A percentile compares a stretch with the other conserved stretches of the same genome.
These are phyloP conservation scores for Dicycla oo DNA, from an alignment of 2,888 invertebrate species.

Conservation along the genomic window DNA sequence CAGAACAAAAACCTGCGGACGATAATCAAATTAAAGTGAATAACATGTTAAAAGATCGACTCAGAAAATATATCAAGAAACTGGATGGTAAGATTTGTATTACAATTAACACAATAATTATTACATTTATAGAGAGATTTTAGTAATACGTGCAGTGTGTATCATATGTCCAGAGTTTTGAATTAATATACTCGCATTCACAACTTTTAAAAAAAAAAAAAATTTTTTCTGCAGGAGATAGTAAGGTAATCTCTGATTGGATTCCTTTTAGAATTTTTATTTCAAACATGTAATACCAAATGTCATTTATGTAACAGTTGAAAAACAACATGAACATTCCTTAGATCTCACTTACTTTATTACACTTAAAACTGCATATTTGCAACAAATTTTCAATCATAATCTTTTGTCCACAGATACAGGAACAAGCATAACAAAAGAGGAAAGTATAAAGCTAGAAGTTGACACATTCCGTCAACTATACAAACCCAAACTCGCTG, in stretches of 20 bases:
- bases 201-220: neutral
- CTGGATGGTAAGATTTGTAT: constrained; percentile 82
- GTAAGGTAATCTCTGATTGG: too few species aligned
- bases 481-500: constrained; percentile 88
- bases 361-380: neutral
- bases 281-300: neutral
- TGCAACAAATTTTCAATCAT: too few species aligned
- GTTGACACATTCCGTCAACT: constrained; percentile 89
- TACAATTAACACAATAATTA: neutral
- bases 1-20: constrained; percentile 70
- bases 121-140: too few species aligned
- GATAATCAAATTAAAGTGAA: constrained; percentile 76
- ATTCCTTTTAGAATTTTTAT: neutral
- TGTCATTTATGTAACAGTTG: neutral
- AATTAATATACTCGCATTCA: neutral
- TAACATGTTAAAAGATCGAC: constrained; percentile 85
- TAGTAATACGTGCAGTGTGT: too few species aligned
- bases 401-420: constrained; percentile 73
- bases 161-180: neutral
- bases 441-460: constrained; percentile 87
- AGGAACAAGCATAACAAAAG: constrained; percentile 81
- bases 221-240: neutral
- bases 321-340: neutral
- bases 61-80: constrained; percentile 88
- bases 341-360: neutral